These are phyloP conservation scores for Phylloscopus trochilus DNA, from an alignment of 2,113 vertebrate species.

Conservation along the genomic window DNA sequence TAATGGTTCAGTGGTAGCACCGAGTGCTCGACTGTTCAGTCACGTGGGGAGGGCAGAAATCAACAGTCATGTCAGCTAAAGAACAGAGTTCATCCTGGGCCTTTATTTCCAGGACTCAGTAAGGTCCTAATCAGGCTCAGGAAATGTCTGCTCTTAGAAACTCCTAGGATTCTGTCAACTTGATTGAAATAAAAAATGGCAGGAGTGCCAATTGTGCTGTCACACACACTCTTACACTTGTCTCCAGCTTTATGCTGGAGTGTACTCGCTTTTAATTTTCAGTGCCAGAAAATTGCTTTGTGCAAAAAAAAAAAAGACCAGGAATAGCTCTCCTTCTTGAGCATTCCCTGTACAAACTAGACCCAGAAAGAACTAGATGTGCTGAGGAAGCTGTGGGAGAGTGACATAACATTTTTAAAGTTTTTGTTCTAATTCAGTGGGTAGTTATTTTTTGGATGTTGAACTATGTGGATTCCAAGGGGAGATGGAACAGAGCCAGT, in stretches of 20 bases:
- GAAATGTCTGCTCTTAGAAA: not conserved
- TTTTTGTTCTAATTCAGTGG: not conserved
- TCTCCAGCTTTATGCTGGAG: not conserved
- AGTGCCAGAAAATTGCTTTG: not conserved
- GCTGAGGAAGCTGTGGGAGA: not conserved
- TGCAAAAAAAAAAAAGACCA: not conserved
- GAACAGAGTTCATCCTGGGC: not conserved
- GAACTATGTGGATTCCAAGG: not conserved
- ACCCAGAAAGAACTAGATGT: not conserved
- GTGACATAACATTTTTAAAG: not conserved
- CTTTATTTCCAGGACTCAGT: constrained; percentile 9
- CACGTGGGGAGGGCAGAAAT: not conserved
- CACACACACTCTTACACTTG: not conserved
- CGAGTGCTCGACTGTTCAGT: not conserved
- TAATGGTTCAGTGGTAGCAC: not conserved
- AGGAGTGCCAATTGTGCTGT: not conserved
- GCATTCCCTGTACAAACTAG: not conserved
- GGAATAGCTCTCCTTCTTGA: not conserved
- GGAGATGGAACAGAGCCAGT: not conserved
- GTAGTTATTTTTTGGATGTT: not conserved
- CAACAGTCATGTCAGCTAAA: not conserved
- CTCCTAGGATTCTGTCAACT: not conserved
- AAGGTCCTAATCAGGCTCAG: not conserved
- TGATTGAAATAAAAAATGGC: not conserved
- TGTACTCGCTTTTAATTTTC: not conserved